Evolutionary conservation across 2,113 vertebrate species (phyloP).

Genomic region (Oryzias celebensis): DNA sequence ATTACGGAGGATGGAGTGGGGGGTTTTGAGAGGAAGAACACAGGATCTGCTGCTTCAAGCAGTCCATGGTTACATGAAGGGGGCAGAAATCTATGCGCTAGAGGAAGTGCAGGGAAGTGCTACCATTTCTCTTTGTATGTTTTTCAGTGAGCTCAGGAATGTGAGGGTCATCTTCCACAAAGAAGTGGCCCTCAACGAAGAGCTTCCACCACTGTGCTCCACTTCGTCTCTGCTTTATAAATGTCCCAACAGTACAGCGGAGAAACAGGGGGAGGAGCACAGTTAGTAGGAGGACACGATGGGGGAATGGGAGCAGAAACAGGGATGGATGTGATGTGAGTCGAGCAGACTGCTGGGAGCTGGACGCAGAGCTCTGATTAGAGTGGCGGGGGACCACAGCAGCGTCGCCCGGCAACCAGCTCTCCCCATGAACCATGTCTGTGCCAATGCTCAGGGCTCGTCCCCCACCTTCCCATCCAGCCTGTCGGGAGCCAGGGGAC

Average conservation of each 20-base stretch:
- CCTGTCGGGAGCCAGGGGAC: slow-evolving; percentile 47
- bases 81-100: slow-evolving; percentile 58
- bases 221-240: slow-evolving; percentile 12
- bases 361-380: slow-evolving; percentile 69
- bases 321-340: slow-evolving; percentile 51
- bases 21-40: slow-evolving; percentile 44
- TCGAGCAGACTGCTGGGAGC: slow-evolving; percentile 73
- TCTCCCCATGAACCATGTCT: slow-evolving; percentile 73
- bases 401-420: slow-evolving; percentile 69
- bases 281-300: no score
- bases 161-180: slow-evolving; percentile 36
- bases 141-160: slow-evolving; percentile 8
- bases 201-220: slow-evolving; percentile 44
- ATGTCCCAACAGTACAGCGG: slow-evolving; percentile 17
- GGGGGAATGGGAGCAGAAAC: slow-evolving; percentile 29
- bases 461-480: slow-evolving; percentile 54
- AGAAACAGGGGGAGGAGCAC: slow-evolving; percentile 13
- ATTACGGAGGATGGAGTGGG: slow-evolving; percentile 56
- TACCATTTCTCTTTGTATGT: slow-evolving; percentile 28
- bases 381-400: slow-evolving; percentile 70
- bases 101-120: slow-evolving; percentile 36
- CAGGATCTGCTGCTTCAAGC: slow-evolving; percentile 35
- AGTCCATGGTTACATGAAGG: slow-evolving; percentile 45
- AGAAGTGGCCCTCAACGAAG: slow-evolving; percentile 46
- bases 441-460: slow-evolving; percentile 49